A percentile compares a stretch with the other conserved stretches of the same genome.
phyloP scores from a whole-genome alignment of 2,888 invertebrate genomes.

The Ctenicera cuprea region DNA sequence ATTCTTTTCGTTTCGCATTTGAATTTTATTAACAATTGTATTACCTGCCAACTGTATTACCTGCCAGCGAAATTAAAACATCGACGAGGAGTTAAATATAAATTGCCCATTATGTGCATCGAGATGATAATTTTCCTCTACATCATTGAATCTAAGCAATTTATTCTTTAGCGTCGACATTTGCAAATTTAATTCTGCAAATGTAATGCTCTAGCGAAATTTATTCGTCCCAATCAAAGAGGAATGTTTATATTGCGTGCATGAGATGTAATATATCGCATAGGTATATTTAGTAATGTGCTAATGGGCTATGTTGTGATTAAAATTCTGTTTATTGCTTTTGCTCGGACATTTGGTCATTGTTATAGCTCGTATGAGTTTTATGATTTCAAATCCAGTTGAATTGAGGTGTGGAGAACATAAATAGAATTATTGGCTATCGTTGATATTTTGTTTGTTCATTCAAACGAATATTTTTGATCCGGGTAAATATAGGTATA shows the following conservation, averaged over 20 bases:
- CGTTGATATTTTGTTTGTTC: slow-evolving; percentile 71
- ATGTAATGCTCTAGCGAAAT: slow-evolving; percentile 60
- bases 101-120: slow-evolving; percentile 30
- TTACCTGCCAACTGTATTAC: not conserved
- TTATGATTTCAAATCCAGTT: slow-evolving; percentile 66
- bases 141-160: slow-evolving; percentile 43
- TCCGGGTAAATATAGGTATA: slow-evolving; percentile 67
- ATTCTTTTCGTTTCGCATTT: not conserved
- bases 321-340: slow-evolving; percentile 73
- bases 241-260: slow-evolving; percentile 70
- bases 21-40: not conserved
- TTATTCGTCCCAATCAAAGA: slow-evolving; percentile 70
- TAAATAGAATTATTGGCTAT: slow-evolving; percentile 72
- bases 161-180: slow-evolving; percentile 43
- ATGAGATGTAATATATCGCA: slow-evolving; percentile 68
- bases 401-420: slow-evolving; percentile 68
- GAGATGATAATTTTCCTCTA: slow-evolving; percentile 38
- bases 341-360: slow-evolving; percentile 64
- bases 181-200: slow-evolving; percentile 42
- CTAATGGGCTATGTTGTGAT: slow-evolving; percentile 72
- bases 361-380: slow-evolving; percentile 67
- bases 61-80: slow-evolving; percentile 32
- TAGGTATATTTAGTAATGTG: slow-evolving; percentile 71
- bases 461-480: slow-evolving; percentile 69
- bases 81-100: slow-evolving; percentile 52